Percentiles rank a stretch among this genome's conserved stretches.
Evolutionary conservation across 2,797 vertebrate species (phyloP).

Genomic region (Esox lucius): DNA sequence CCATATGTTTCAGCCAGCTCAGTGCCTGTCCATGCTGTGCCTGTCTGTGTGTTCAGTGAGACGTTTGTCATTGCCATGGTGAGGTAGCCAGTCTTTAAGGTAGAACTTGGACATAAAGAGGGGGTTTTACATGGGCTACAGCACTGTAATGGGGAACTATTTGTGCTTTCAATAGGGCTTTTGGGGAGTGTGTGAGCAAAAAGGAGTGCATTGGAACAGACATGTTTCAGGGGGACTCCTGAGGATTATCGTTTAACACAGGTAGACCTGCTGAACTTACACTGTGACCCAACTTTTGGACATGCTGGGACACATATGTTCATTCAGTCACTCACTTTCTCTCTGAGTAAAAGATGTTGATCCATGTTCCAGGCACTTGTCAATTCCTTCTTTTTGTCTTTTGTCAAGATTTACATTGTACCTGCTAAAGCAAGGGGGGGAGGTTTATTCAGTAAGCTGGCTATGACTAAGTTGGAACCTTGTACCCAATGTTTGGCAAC

Average conservation of each 20-base stretch:
- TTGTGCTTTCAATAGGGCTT: slow-evolving; percentile 11
- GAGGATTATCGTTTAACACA: not conserved
- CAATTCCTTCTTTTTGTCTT: too few relatives aligned
- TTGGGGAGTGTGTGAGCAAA: slow-evolving; percentile 4
- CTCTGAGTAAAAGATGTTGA: not conserved
- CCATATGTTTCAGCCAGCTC: not conserved
- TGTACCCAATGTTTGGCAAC: too few relatives aligned
- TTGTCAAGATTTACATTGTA: too few relatives aligned
- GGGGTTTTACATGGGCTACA: slow-evolving; percentile 42
- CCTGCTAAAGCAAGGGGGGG: too few relatives aligned
- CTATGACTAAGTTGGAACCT: too few relatives aligned
- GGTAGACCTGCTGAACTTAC: not conserved
- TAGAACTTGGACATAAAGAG: slow-evolving; percentile 49
- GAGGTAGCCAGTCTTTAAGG: slow-evolving; percentile 1
- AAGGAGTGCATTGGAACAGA: not conserved
- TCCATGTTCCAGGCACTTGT: too few relatives aligned
- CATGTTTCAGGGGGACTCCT: not conserved
- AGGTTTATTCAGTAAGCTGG: too few relatives aligned
- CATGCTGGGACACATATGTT: not conserved
- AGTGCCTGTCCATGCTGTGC: not conserved
- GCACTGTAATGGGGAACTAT: slow-evolving; percentile 64
- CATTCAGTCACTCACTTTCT: not conserved
- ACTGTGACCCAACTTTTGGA: not conserved
- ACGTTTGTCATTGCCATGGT: not conserved
- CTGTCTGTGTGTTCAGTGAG: not conserved